These are phyloP conservation scores for Varanus komodoensis DNA, from an alignment of 2,113 vertebrate genomes.

Conservation along the genomic window DNA sequence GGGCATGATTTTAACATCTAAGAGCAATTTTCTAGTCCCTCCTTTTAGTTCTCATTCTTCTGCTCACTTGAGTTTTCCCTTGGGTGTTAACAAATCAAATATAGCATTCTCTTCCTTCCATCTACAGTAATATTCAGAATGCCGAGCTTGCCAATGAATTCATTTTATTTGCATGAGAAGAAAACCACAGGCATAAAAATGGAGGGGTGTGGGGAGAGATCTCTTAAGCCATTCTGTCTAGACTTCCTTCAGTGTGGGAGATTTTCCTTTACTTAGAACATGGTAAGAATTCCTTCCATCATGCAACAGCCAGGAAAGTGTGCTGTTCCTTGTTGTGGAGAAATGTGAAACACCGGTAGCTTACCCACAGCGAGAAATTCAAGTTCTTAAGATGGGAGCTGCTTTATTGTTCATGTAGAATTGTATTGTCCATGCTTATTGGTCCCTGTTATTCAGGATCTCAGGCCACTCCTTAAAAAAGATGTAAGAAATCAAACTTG, in stretches of 20 bases:
- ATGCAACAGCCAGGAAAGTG: background rate
- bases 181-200: background rate
- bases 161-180: background rate
- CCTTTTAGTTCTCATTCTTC: rapidly evolving
- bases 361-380: background rate
- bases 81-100: slow-evolving; percentile 6
- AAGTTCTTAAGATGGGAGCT: background rate
- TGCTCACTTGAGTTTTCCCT: background rate
- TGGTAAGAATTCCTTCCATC: background rate
- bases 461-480: background rate
- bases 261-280: slow-evolving; percentile 33
- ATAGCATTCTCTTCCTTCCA: background rate
- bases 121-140: background rate
- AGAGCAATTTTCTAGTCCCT: background rate
- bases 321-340: background rate
- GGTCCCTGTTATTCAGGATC: background rate
- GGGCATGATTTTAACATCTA: background rate
- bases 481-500: no score
- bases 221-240: background rate
- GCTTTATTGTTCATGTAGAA: background rate
- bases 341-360: background rate
- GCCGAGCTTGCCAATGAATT: background rate
- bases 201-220: background rate
- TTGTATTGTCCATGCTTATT: background rate
- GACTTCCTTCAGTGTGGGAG: background rate